A percentile compares a stretch with the other conserved stretches of the same genome.
Conservation (phyloP, 2,113 vertebrate genomes). For the Tragelaphus scriptus region DNA sequence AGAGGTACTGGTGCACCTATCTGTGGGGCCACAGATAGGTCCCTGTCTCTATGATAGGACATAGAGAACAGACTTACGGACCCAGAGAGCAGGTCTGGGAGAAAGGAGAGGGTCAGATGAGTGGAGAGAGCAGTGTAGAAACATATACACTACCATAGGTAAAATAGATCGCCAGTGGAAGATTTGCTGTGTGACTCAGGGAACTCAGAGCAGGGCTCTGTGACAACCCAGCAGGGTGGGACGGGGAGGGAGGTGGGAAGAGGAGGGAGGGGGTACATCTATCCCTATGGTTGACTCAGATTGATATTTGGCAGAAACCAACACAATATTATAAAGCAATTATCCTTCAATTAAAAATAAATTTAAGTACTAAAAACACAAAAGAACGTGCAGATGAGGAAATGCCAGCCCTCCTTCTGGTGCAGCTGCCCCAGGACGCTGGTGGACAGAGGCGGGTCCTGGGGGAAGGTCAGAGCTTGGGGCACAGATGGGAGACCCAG, state of each 20-base stretch:
- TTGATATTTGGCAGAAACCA: not conserved
- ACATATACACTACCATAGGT: not conserved
- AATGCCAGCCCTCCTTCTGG: not conserved
- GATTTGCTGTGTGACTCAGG: not conserved
- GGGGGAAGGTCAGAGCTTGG: not conserved
- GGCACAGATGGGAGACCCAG: not conserved
- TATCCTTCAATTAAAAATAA: not conserved
- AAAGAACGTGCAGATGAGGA: not conserved
- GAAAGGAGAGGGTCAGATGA: not conserved
- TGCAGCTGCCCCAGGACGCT: not conserved
- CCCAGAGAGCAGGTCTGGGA: not conserved
- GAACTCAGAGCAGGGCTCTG: not conserved
- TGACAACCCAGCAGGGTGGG: not conserved
- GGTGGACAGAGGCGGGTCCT: not conserved
- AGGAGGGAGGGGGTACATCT: not conserved
- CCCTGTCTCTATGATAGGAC: not conserved
- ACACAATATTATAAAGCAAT: not conserved
- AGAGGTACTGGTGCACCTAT: not conserved
- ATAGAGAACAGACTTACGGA: accelerated
- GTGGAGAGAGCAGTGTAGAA: not conserved
- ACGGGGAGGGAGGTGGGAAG: not conserved
- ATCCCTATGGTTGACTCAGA: not conserved
- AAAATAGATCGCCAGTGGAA: not conserved
- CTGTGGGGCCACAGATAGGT: too few species aligned
- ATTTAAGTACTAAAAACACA: not conserved